phyloP scores from a whole-genome alignment of 2,888 invertebrate species.

The Subacronicta megacephala region DNA sequence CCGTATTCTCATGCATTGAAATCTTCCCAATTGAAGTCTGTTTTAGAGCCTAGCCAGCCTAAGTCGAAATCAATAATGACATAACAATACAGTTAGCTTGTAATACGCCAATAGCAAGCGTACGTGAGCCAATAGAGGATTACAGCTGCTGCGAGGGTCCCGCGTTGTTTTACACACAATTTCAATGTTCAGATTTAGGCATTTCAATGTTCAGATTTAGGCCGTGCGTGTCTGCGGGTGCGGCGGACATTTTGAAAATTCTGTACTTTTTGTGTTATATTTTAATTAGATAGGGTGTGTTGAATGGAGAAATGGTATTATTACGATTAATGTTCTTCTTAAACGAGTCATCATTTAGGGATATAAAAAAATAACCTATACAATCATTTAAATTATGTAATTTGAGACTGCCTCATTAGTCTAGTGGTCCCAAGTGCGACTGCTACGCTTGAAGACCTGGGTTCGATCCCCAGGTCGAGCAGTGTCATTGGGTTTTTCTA shows the following conservation, averaged over 20 bases:
- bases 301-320: too few species aligned
- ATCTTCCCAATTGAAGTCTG: slow-evolving; percentile 28
- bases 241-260: neutral
- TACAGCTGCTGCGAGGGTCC: slow-evolving; percentile 27
- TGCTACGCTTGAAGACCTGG: too few species aligned
- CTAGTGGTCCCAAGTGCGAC: too few species aligned
- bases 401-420: too few species aligned
- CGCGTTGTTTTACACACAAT: slow-evolving; percentile 33
- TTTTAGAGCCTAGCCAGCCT: slow-evolving; percentile 21
- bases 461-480: too few species aligned
- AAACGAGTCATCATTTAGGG: too few species aligned
- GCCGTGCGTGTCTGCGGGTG: neutral
- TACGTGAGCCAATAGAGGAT: slow-evolving; percentile 56
- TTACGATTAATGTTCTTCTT: too few species aligned
- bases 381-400: too few species aligned
- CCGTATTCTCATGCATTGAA: slow-evolving; percentile 22
- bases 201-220: slow-evolving; percentile 26
- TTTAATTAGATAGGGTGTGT: too few species aligned
- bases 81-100: slow-evolving; percentile 58
- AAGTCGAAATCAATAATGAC: slow-evolving; percentile 57
- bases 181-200: slow-evolving; percentile 26
- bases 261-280: neutral
- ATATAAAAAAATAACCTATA: too few species aligned
- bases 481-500: too few species aligned
- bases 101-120: slow-evolving; percentile 54